phyloP scores from a whole-genome alignment of 2,888 invertebrate species.

The Cerastis leucographa region DNA sequence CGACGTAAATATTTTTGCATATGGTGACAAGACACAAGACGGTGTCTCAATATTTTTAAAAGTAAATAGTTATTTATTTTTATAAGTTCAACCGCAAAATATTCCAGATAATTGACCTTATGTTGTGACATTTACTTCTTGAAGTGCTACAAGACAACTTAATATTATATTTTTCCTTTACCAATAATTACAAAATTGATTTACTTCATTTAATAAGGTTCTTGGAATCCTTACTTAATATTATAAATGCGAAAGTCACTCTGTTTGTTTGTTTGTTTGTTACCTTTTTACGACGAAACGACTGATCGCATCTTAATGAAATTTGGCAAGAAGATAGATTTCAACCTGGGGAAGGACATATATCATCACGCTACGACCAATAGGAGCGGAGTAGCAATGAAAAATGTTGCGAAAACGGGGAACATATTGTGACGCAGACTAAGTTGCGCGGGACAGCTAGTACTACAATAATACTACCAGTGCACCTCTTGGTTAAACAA shows the following conservation, averaged over 20 bases:
- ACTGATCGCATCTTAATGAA: too few species aligned
- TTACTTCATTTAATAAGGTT: background rate
- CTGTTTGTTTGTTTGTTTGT: too few species aligned
- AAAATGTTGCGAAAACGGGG: too few species aligned
- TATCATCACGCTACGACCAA: too few species aligned
- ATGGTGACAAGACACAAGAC: conserved; percentile 35
- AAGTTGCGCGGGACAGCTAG: too few species aligned
- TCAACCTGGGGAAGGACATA: too few species aligned
- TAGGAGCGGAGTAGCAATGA: too few species aligned
- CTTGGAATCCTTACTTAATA: too few species aligned
- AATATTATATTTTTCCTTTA: conserved; percentile 27
- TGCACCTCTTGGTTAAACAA: background rate
- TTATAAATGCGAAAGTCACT: too few species aligned
- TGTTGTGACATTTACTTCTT: conserved; percentile 29
- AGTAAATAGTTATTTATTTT: conserved; percentile 31
- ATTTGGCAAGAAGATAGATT: too few species aligned
- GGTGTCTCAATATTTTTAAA: conserved; percentile 41
- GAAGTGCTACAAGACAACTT: conserved; percentile 12
- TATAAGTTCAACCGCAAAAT: conserved; percentile 40
- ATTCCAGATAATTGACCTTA: conserved; percentile 23
- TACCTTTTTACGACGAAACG: too few species aligned
- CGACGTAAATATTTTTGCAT: conserved; percentile 36
- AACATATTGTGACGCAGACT: too few species aligned
- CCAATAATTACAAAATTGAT: background rate
- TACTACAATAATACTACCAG: background rate